Percentiles rank a stretch among this genome's conserved stretches.
These are phyloP conservation scores for Enoplolaimus lenunculus DNA, from an alignment of 2,888 invertebrate genomes.

Conservation along the genomic window DNA sequence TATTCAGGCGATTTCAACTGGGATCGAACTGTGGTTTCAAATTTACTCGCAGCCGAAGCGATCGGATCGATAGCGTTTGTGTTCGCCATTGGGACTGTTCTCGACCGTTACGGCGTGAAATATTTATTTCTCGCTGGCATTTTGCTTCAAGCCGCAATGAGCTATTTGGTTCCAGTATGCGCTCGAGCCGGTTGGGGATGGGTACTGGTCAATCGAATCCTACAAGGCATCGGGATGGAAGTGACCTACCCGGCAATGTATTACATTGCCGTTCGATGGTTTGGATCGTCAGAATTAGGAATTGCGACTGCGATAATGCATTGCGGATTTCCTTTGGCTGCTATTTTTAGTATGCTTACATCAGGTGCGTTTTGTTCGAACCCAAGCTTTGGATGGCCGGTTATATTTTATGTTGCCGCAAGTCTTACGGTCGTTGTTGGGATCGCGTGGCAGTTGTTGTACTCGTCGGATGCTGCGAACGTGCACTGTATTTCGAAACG, in stretches of 20 bases:
- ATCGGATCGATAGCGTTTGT: not conserved
- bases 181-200: not conserved
- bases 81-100: not conserved
- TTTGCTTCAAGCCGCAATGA: not conserved
- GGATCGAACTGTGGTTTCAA: slow-evolving; percentile 6
- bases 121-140: not conserved
- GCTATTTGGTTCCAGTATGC: not conserved
- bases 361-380: not conserved
- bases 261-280: not conserved
- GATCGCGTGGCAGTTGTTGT: not conserved
- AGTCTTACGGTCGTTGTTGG: not conserved
- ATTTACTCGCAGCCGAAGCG: slow-evolving; percentile 8
- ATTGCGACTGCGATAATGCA: not conserved
- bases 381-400: not conserved
- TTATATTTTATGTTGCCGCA: not conserved
- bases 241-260: not conserved
- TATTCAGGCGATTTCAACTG: not conserved
- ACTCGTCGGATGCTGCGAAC: not conserved
- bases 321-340: not conserved
- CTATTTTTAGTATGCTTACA: not conserved
- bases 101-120: not conserved
- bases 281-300: not conserved
- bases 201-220: not conserved
- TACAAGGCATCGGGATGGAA: slow-evolving; percentile 1
- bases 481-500: not conserved